A percentile compares a stretch with the other conserved stretches of the same genome.
Evolutionary conservation across 2,888 invertebrate genomes (phyloP).

Genomic region (Corythucha ciliata): DNA sequence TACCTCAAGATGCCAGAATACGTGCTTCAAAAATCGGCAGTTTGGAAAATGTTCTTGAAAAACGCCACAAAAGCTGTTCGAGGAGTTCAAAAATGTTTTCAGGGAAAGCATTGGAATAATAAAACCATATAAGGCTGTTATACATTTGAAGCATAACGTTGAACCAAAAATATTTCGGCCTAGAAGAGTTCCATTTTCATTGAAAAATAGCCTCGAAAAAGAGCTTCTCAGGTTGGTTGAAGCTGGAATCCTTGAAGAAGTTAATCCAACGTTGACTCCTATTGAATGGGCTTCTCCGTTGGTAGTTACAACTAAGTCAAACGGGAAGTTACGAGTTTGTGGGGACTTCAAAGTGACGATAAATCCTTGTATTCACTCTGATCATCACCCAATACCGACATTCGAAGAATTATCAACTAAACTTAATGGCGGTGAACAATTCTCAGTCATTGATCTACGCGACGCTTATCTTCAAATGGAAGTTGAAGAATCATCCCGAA

Average conservation of each 20-base stretch:
- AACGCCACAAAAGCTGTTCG: no score
- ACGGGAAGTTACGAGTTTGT: not conserved
- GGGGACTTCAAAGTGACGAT: slow-evolving; percentile 6
- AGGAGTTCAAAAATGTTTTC: no score
- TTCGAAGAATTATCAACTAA: slow-evolving; percentile 1
- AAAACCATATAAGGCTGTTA: no score
- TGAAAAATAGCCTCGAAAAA: not conserved
- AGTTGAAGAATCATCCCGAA: not conserved
- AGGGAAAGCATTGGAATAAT: no score
- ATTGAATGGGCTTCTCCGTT: slow-evolving; percentile 6
- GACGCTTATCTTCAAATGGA: slow-evolving; percentile 9
- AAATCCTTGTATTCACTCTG: not conserved
- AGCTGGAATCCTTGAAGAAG: not conserved
- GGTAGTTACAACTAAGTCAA: not conserved
- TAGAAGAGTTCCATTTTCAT: not conserved
- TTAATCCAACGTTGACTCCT: not conserved
- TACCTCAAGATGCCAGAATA: no score
- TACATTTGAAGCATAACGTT: no score
- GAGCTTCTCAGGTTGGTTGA: not conserved
- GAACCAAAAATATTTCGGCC: no score
- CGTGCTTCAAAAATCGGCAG: no score
- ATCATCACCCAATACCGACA: not conserved
- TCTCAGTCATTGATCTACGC: slow-evolving; percentile 3
- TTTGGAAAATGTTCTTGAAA: no score
- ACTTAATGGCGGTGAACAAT: not conserved